phyloP scores from a whole-genome alignment of 2,113 vertebrate species.

The Tupaia tana region DNA sequence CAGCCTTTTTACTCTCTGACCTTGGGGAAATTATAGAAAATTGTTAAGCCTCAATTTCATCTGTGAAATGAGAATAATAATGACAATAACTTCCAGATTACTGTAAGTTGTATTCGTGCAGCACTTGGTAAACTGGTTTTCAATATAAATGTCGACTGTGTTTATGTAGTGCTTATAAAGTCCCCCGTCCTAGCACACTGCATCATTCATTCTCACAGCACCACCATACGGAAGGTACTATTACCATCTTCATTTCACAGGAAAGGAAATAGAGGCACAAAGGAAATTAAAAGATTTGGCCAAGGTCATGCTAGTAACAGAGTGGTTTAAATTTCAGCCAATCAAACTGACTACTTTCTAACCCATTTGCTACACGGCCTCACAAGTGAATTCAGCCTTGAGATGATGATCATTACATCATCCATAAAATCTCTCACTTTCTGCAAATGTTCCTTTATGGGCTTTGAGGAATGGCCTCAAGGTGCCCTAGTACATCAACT shows the following conservation, averaged over 20 bases:
- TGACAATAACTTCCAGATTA: neutral
- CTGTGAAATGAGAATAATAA: neutral
- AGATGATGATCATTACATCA: neutral
- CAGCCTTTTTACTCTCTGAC: neutral
- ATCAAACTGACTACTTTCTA: neutral
- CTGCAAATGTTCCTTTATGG: neutral
- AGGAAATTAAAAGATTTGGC: neutral
- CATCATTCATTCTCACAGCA: neutral
- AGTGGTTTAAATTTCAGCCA: neutral
- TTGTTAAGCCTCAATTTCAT: neutral
- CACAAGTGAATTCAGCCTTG: neutral
- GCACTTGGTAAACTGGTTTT: neutral
- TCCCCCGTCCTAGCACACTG: neutral
- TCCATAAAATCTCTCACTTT: rapidly evolving
- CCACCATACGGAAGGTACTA: neutral
- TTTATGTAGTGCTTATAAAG: neutral
- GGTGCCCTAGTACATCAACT: neutral
- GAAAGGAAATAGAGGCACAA: neutral
- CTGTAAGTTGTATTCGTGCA: neutral
- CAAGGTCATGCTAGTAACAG: neutral
- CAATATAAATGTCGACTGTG: neutral
- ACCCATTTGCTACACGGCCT: neutral
- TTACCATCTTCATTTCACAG: neutral
- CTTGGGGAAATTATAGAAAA: neutral
- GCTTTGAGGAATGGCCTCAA: neutral